Conservation (phyloP, 2,113 vertebrate genomes). For the Holacanthus passer region DNA sequence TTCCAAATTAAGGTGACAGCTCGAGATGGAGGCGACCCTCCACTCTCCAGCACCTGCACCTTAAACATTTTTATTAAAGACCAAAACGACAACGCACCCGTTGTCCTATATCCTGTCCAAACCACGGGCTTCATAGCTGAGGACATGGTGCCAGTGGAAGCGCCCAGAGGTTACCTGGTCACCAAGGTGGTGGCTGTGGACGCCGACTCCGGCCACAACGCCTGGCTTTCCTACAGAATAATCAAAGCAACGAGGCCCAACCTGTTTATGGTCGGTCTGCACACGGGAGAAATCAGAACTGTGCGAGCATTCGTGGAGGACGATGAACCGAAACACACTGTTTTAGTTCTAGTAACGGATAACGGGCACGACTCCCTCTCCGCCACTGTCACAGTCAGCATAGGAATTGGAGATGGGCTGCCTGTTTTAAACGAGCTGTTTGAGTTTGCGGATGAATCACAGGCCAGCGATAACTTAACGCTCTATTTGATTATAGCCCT, state of each 20-base stretch:
- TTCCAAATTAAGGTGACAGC: slow-evolving; percentile 76
- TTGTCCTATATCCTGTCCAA: slow-evolving; percentile 78
- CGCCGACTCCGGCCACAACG: slow-evolving; percentile 81
- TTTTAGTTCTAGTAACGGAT: slow-evolving; percentile 77
- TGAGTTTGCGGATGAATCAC: slow-evolving; percentile 65
- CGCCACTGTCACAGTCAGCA: slow-evolving; percentile 75
- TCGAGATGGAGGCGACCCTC: slow-evolving; percentile 74
- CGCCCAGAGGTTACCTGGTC: slow-evolving; percentile 85
- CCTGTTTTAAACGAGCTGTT: slow-evolving; percentile 75
- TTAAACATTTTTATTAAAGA: slow-evolving; percentile 78
- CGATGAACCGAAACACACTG: slow-evolving; percentile 72
- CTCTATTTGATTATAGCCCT: slow-evolving; percentile 82
- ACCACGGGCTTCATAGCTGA: slow-evolving; percentile 77
- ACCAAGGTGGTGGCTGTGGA: slow-evolving; percentile 87
- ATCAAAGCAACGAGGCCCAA: slow-evolving; percentile 72
- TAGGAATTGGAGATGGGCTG: slow-evolving; percentile 71
- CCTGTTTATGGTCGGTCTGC: slow-evolving; percentile 75
- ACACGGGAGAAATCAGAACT: slow-evolving; percentile 80
- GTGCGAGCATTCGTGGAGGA: slow-evolving; percentile 68
- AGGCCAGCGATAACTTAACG: slow-evolving; percentile 63
- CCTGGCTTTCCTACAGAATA: slow-evolving; percentile 81
- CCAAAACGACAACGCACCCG: slow-evolving; percentile 77
- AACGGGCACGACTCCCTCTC: slow-evolving; percentile 78
- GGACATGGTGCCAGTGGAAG: slow-evolving; percentile 82
- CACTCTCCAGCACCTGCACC: slow-evolving; percentile 71